Percentiles rank a stretch among this genome's conserved stretches.
Evolutionary conservation across 1,140 invertebrate genomes (phyloP).

Genomic region (Dryas iulia): DNA sequence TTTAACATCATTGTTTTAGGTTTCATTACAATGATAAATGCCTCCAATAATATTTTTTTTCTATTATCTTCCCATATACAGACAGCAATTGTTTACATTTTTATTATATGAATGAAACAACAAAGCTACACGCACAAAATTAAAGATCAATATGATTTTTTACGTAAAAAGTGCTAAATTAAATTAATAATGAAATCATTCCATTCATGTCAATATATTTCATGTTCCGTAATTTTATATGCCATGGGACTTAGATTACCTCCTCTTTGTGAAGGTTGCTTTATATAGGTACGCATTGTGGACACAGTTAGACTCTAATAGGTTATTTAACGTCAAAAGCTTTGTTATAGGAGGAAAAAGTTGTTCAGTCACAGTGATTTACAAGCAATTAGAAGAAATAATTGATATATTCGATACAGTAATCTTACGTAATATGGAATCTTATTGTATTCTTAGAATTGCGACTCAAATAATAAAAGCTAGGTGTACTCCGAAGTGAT

Average conservation of each 20-base stretch:
- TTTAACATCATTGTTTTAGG: too few relatives aligned
- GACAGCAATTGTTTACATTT: too few relatives aligned
- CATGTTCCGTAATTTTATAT: neutral
- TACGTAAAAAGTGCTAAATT: too few relatives aligned
- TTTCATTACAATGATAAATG: too few relatives aligned
- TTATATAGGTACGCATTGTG: neutral
- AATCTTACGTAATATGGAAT: neutral
- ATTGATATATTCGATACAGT: slow-evolving; percentile 5
- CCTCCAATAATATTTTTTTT: too few relatives aligned
- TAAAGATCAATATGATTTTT: too few relatives aligned
- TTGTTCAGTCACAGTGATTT: neutral
- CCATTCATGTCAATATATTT: neutral
- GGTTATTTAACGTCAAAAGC: neutral
- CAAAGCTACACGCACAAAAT: too few relatives aligned
- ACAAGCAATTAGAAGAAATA: slow-evolving; percentile 3
- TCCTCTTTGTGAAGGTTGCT: neutral
- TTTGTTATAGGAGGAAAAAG: neutral
- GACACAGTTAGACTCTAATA: neutral
- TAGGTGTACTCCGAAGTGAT: neutral
- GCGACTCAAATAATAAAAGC: neutral
- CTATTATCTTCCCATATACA: too few relatives aligned
- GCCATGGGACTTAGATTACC: neutral
- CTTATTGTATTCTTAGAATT: neutral
- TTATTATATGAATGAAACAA: too few relatives aligned
- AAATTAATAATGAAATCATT: too few relatives aligned